These are phyloP conservation scores for Cydia splendana DNA, from an alignment of 1,140 invertebrate species.

Conservation along the genomic window DNA sequence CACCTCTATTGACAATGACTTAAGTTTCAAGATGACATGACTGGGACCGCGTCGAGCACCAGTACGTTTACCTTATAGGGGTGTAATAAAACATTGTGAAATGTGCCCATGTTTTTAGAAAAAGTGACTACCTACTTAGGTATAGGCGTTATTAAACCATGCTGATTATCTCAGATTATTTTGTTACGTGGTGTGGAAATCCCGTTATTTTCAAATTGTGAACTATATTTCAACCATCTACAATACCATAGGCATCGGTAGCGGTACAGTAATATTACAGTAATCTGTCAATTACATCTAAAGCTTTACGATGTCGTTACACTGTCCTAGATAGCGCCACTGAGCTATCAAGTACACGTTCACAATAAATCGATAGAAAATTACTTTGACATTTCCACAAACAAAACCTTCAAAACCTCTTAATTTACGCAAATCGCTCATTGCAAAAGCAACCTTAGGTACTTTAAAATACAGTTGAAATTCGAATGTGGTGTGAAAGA, in stretches of 20 bases:
- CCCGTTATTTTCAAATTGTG: too few relatives aligned
- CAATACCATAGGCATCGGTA: background rate
- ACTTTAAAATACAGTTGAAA: background rate
- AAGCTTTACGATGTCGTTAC: constrained; percentile 14
- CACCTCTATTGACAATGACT: too few relatives aligned
- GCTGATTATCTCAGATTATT: too few relatives aligned
- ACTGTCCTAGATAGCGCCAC: constrained; percentile 20
- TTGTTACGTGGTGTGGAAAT: too few relatives aligned
- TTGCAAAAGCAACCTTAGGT: background rate
- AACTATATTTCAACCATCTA: background rate
- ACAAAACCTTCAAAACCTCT: background rate
- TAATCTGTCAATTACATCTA: constrained; percentile 18
- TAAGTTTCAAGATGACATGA: too few relatives aligned
- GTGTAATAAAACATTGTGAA: too few relatives aligned
- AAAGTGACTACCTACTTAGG: too few relatives aligned
- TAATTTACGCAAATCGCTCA: background rate
- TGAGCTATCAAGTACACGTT: background rate
- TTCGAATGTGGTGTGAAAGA: background rate
- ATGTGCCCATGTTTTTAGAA: too few relatives aligned
- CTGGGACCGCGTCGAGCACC: too few relatives aligned
- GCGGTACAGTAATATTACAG: background rate
- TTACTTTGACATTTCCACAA: constrained; percentile 26
- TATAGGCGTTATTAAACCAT: too few relatives aligned
- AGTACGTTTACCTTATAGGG: too few relatives aligned
- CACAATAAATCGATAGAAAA: constrained; percentile 30